Evolutionary conservation across 2,888 invertebrate species (phyloP).

Genomic region (Drosophila greeni): DNA sequence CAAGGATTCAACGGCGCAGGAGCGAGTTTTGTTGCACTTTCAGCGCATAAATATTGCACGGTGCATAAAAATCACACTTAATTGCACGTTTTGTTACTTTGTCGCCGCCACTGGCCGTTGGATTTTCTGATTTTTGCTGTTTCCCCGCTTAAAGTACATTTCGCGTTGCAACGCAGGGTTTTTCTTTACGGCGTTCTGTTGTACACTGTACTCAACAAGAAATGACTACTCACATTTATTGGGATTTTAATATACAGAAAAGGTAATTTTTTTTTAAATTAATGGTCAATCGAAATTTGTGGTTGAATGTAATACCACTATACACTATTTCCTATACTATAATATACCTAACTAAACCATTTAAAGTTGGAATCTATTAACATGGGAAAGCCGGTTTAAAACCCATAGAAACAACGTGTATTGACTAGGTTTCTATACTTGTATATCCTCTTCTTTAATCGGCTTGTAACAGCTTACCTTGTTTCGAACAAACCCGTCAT

Average conservation of each 20-base stretch:
- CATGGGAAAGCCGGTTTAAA: too few relatives aligned
- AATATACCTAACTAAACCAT: background rate
- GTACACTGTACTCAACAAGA: background rate
- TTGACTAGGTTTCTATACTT: background rate
- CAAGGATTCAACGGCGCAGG: slow-evolving; percentile 3
- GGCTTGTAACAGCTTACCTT: background rate
- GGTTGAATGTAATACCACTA: too few relatives aligned
- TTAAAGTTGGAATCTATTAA: background rate
- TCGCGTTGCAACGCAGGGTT: background rate
- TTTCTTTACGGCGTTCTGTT: background rate
- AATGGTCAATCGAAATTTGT: too few relatives aligned
- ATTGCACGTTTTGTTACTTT: slow-evolving; percentile 63
- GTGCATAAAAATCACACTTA: slow-evolving; percentile 64
- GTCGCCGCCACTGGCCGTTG: slow-evolving; percentile 36
- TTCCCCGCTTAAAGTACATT: background rate
- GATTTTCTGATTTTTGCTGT: slow-evolving; percentile 2
- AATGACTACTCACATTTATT: background rate
- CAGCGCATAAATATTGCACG: slow-evolving; percentile 57
- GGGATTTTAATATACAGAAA: background rate
- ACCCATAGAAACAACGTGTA: background rate
- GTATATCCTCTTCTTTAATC: background rate
- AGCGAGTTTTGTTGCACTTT: slow-evolving; percentile 38
- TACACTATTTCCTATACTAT: too few relatives aligned
- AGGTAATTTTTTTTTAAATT: too few relatives aligned
- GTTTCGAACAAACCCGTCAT: background rate